Evolutionary conservation across 2,888 invertebrate genomes (phyloP), one percentile per base, ranked within the genome.

Genomic region (Caenorhabditis sinica): DNA sequence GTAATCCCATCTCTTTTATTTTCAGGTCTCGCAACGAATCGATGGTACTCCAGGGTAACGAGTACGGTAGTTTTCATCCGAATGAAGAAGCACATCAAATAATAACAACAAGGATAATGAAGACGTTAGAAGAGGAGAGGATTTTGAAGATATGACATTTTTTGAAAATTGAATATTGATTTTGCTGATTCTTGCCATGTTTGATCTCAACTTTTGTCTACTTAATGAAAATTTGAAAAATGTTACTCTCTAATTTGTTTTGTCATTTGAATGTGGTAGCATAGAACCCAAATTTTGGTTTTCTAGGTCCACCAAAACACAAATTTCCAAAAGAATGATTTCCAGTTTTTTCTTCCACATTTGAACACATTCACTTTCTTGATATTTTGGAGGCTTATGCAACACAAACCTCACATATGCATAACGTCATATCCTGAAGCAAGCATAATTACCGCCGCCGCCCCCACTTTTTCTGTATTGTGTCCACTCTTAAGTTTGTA

Each of bases 41-140:
- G 0, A 2, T 88, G 25, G 11, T 45, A 1, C 56, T 88, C 0
- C 90, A 91, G 75, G 88, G 89, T n/a, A 87, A 90, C 69, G 68
- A 83, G 36, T 76, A 82, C 61, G 91, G 91, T 45, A 87, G 88
- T 20, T 91, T 91, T 61, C 91, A 91, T 83, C 91, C 91, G 4
- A 89, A 79, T 28, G 88, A 85, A 71, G 83, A 85, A 33, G 91
- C 87, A 3, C 90, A 91, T 79, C 40, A 36, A 23, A 58, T 81
- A 40, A 87, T 91, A 25, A 76, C 90, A 3, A 79, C 85, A 11
- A 75, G 80, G 45, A 69, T 90, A 17, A 82, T 89, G 82, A 72
- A 72, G 33, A 79, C 65, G 43, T 45, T 87, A 23, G 73, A 80
- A 17, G 53, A 73, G n/a, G 4, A 6, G n/a, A 11, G 20, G 11